Evolutionary conservation across 2,888 invertebrate genomes (phyloP), one percentile per base, ranked within the genome.

Genomic region (Macrophya annulata): DNA sequence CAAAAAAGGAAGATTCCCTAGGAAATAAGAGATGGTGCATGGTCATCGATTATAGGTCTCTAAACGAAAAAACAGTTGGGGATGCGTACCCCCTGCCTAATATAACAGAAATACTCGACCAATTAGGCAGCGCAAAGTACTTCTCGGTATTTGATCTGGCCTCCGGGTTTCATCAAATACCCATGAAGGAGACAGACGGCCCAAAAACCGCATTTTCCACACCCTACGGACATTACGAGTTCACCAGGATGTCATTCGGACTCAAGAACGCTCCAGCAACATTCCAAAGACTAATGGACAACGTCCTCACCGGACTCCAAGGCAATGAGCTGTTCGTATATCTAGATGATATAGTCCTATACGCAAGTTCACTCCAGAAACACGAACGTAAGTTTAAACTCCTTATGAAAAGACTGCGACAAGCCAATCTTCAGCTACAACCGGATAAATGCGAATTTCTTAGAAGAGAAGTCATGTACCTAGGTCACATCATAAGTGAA

Each of bases 331-430:
- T 45, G 21, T 84, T 88, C 12, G 88, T 88, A 15, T 89, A 89
- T 84, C 25, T 88, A 21, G 88, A 89, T 55, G 88, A 89, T 76
- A 77, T 88, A 10, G 85, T 89, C 12, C 76, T 88, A 17, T 86
- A 85, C 55, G 83, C 86, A 8, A 43, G 79, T 10, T 85, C 82
- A 1, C 85, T 90, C 68, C 83, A 84, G 17, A 85, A 86, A 17
- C 86, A 86, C 71, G 37, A 83, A 15, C 76, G 59, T 4, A 81
- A 71, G n/a, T 40, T 87, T 12, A 45, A 71, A 21, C 65, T 43
- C 3, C 62, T 87, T 0, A 82, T 87, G 17, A n/a, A n/a, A 25
- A 65, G 83, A 59, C 37, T 87, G 21, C 62, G 74, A 37, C n/a
- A 83, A 51, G 72, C 82, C 6, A 62, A 76, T 1, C 45, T 87